Evolutionary conservation across 1,140 invertebrate genomes (phyloP), one percentile per base, ranked within the genome.

Genomic region (Sycophaga agraensis): DNA sequence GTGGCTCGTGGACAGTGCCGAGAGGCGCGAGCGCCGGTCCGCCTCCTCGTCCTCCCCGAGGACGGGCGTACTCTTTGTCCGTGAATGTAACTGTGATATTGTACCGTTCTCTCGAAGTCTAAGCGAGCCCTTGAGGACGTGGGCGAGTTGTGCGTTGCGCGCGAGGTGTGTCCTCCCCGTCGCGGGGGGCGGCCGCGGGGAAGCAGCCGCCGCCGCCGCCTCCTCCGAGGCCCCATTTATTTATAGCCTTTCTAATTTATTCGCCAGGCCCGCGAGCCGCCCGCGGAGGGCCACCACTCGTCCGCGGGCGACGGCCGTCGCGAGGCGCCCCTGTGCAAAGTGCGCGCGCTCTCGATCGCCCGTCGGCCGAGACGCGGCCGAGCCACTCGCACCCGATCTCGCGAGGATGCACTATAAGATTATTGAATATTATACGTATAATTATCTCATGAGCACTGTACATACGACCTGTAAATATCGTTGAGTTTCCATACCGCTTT

Each of bases 401-500:
- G 40, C 54, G 49, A 58, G 64, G 60, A 60, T 46, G 64, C 65
- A 66, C 60, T 53, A 49, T 57, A 59, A 66, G 62, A 66, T 49
- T 43, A 65, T 63, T 68, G 67, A 61, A 64, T 66, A 65, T 56
- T 63, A 63, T 28, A 57, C 37, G 35, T 58, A 57, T 63, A 43
- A 63, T 63, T 57, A 62, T 62, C 28, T 63, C 61, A 63, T 51
- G 54, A 57, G 61, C 61, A 63, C 46, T 80, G 77, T 79, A 80
- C 71, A 81, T 78, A 79, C 63, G 65, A 76, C 65, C 71, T 81
- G 79, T 82, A 81, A 77, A 82, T 79, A 81, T 79, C 77, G 81
- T 82, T 81, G 80, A 82, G 78, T 82, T 82, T 82, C 77, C 76
- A 82, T 81, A 81, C 75, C 73, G 79, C 79, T 82, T 82, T 82